phyloP scores from a whole-genome alignment of 2,888 invertebrate species.

The Chymomyza caudatula region DNA sequence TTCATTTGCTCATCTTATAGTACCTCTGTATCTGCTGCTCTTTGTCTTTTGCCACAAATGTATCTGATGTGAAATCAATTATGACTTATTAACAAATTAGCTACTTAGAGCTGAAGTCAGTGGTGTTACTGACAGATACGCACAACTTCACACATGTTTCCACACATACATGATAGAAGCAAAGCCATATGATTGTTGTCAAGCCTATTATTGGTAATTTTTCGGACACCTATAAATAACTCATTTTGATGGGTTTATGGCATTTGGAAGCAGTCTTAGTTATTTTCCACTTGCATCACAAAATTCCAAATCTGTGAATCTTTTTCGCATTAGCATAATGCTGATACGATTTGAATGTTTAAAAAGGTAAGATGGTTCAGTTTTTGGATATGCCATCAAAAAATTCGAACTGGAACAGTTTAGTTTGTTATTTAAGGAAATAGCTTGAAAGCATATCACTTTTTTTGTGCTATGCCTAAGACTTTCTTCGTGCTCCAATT shows the following conservation, averaged over 20 bases:
- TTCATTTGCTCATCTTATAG: conserved; percentile 38
- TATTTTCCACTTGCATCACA: conserved; percentile 5
- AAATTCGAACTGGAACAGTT: neutral
- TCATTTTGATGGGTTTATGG: conserved; percentile 3
- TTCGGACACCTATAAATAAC: neutral
- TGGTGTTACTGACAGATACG: conserved; percentile 58
- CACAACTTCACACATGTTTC: no score
- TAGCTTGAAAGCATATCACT: neutral
- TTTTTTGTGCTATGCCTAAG: neutral
- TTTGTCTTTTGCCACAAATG: conserved; percentile 22
- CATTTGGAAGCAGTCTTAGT: neutral
- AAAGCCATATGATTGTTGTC: neutral
- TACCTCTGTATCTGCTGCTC: conserved; percentile 23
- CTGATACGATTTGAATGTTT: conserved; percentile 53
- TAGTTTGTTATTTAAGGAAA: neutral
- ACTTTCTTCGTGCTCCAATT: neutral
- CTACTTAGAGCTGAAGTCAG: conserved; percentile 22
- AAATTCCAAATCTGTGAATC: conserved; percentile 42
- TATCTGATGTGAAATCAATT: conserved; percentile 70
- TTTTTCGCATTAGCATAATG: conserved; percentile 59
- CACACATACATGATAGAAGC: no score
- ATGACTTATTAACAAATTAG: conserved; percentile 72
- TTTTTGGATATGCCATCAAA: neutral
- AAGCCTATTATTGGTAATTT: neutral
- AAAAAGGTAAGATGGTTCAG: conserved; percentile 20